These are phyloP conservation scores for Cosmia pyralina DNA, from an alignment of 2,888 invertebrate species.

Conservation along the genomic window DNA sequence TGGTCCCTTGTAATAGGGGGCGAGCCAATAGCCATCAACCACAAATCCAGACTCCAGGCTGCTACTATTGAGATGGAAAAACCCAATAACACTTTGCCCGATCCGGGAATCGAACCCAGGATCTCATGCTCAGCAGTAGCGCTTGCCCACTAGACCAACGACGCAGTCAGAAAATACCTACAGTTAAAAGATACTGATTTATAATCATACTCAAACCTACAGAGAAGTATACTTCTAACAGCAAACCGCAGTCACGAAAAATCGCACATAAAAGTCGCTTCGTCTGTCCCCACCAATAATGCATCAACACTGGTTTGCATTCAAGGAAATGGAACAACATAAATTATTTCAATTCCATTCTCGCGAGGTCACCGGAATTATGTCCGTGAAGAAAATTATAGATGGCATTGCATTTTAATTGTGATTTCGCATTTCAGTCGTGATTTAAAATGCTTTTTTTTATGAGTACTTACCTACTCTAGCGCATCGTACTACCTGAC, in stretches of 20 bases:
- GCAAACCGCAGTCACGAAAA: background rate
- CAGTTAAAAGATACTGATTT: too few species aligned
- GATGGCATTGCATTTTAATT: constrained; percentile 40
- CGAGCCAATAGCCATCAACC: too few species aligned
- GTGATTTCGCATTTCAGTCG: constrained; percentile 24
- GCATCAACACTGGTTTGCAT: constrained; percentile 51
- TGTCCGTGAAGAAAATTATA: constrained; percentile 51
- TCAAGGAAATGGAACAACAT: constrained; percentile 63
- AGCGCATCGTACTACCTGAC: constrained; percentile 4
- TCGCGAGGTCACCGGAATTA: constrained; percentile 54
- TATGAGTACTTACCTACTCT: background rate
- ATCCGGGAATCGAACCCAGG: too few species aligned
- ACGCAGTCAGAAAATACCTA: too few species aligned
- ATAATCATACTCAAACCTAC: too few species aligned
- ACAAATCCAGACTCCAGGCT: too few species aligned
- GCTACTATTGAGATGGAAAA: too few species aligned
- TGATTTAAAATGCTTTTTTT: constrained; percentile 13
- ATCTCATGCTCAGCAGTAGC: too few species aligned
- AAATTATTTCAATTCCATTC: constrained; percentile 59
- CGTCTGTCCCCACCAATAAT: constrained; percentile 21
- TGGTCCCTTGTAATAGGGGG: too few species aligned
- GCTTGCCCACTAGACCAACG: too few species aligned
- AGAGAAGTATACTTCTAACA: background rate
- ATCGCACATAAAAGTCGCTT: constrained; percentile 36
- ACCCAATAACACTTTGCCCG: too few species aligned